A percentile compares a stretch with the other conserved stretches of the same genome.
phyloP scores from a whole-genome alignment of 1,140 invertebrate genomes.

The Brachionus paranguensis region DNA sequence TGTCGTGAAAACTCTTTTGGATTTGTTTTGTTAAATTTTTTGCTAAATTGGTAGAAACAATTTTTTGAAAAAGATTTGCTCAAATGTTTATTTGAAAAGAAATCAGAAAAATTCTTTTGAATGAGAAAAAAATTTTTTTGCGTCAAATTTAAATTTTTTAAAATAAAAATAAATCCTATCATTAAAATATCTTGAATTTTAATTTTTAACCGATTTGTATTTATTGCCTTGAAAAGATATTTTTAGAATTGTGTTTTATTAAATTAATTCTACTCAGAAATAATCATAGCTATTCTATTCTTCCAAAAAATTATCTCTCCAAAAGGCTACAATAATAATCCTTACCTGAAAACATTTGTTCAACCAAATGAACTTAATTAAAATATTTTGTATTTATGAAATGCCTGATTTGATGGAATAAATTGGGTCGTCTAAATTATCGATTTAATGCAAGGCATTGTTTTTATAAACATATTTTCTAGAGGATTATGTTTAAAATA shows the following conservation, averaged over 20 bases:
- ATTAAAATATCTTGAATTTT: too few species aligned
- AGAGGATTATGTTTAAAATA: neutral
- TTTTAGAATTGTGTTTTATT: neutral
- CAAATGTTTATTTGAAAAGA: too few species aligned
- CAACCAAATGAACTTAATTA: neutral
- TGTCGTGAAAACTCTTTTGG: neutral
- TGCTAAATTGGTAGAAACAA: neutral
- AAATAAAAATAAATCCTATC: too few species aligned
- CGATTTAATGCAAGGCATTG: neutral
- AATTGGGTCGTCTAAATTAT: neutral
- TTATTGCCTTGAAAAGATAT: too few species aligned
- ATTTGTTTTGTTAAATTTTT: neutral
- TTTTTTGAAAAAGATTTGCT: neutral
- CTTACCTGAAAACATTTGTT: neutral
- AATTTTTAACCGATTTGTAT: too few species aligned
- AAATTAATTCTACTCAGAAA: neutral
- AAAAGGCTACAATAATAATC: neutral
- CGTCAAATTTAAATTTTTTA: too few species aligned
- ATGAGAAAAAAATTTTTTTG: too few species aligned
- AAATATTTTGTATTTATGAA: neutral
- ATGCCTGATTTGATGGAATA: neutral
- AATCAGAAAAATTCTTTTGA: too few species aligned
- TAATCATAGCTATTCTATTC: neutral
- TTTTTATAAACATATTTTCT: neutral
- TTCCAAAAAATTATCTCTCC: neutral